Conservation (phyloP, 1,140 invertebrate genomes). For the Fopius arisanus region DNA sequence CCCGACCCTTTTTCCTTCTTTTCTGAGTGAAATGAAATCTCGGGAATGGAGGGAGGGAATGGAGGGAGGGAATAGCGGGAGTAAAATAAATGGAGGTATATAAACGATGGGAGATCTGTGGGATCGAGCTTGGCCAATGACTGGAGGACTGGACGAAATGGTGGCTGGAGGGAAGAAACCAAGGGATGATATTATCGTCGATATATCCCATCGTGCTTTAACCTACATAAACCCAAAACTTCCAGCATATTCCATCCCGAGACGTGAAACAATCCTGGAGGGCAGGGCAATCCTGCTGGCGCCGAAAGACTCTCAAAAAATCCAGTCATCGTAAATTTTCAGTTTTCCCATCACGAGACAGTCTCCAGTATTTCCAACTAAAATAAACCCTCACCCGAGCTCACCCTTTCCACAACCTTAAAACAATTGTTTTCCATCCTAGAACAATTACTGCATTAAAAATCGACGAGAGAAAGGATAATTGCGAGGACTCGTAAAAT, state of each 20-base stretch:
- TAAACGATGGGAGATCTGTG: background rate
- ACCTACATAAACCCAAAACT: slow-evolving; percentile 4
- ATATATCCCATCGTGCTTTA: background rate
- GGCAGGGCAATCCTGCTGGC: background rate
- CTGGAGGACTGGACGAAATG: background rate
- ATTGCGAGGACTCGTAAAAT: too few species aligned
- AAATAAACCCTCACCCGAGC: too few species aligned
- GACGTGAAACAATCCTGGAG: background rate
- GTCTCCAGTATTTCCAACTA: background rate
- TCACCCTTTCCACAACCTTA: too few species aligned
- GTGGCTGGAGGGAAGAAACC: background rate
- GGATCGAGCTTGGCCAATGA: background rate
- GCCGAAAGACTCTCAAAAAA: background rate
- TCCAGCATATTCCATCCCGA: background rate
- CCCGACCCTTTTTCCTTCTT: background rate
- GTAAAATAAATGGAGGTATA: slow-evolving; percentile 9
- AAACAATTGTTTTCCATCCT: too few species aligned
- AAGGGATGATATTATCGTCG: slow-evolving; percentile 1
- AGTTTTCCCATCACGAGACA: background rate
- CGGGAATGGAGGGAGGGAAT: background rate
- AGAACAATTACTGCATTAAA: too few species aligned
- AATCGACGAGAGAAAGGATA: too few species aligned
- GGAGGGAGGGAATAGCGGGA: background rate
- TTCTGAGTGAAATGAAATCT: slow-evolving; percentile 9
- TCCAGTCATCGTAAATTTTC: background rate